Conservation (phyloP, 2,888 invertebrate species). For the Zelleria hepariella region DNA sequence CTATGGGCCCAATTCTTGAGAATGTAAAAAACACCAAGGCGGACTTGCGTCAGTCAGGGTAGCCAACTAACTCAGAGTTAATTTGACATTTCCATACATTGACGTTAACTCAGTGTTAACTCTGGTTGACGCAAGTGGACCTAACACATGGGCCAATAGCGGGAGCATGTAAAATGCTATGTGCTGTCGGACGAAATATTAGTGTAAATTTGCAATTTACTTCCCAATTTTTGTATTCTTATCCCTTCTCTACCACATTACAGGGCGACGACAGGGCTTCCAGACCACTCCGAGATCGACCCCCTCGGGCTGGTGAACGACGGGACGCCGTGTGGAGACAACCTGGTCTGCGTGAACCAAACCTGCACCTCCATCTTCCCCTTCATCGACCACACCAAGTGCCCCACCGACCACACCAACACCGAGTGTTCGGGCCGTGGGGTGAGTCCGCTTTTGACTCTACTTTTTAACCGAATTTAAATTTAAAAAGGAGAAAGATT, state of each 20-base stretch:
- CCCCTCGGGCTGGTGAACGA: constrained; percentile 92
- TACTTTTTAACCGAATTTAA: no score
- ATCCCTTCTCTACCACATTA: constrained; percentile 15
- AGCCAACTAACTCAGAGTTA: no score
- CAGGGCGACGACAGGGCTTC: constrained; percentile 83
- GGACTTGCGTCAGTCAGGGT: no score
- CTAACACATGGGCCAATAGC: no score
- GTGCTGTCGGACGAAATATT: neutral
- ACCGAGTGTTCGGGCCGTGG: constrained; percentile 96
- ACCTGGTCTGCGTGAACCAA: constrained; percentile 94
- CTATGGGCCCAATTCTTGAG: no score
- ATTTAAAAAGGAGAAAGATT: no score
- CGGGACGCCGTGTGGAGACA: constrained; percentile 94
- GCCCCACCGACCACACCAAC: constrained; percentile 90
- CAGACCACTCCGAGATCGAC: constrained; percentile 76
- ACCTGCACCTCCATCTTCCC: constrained; percentile 90
- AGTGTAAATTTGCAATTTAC: neutral
- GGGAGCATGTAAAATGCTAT: no score
- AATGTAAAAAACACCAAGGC: no score
- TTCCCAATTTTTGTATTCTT: neutral
- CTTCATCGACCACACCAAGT: constrained; percentile 87
- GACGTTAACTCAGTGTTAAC: no score
- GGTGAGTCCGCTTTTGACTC: no score
- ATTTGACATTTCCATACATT: no score
- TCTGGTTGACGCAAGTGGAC: no score